These are phyloP conservation scores for Melopsittacus undulatus DNA, from an alignment of 2,797 vertebrate genomes.

Conservation along the genomic window DNA sequence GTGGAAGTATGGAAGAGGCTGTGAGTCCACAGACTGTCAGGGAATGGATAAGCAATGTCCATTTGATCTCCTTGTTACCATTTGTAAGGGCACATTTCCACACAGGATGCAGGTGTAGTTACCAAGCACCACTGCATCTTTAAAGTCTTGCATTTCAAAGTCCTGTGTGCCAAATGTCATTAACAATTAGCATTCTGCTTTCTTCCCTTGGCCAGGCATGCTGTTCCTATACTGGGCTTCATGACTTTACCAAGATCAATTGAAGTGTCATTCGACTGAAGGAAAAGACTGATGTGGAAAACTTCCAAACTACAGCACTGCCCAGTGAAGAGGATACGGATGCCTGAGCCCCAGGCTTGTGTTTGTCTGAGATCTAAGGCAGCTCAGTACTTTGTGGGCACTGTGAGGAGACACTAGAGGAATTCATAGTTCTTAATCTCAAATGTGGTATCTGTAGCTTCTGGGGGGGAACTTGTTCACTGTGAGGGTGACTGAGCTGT, in stretches of 20 bases:
- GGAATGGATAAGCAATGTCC: neutral
- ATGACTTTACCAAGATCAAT: neutral
- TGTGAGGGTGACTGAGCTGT: neutral
- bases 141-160: conserved; percentile 44
- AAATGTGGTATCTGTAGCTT: neutral
- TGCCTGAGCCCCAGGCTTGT: neutral
- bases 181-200: neutral
- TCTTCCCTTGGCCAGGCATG: neutral
- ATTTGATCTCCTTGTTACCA: conserved; percentile 20
- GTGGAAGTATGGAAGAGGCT: neutral
- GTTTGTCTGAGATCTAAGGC: neutral
- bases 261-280: neutral
- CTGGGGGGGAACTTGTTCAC: neutral
- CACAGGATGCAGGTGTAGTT: neutral
- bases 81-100: neutral
- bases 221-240: neutral
- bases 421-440: neutral
- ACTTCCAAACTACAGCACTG: neutral
- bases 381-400: neutral
- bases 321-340: neutral
- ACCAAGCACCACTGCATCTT: neutral
- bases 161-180: conserved; percentile 34
- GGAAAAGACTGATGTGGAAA: neutral
- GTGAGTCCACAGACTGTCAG: neutral
- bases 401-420: rapidly evolving